Percentiles rank a stretch among this genome's conserved stretches.
phyloP scores from a whole-genome alignment of 2,888 invertebrate genomes.

The Colletes collaris region DNA sequence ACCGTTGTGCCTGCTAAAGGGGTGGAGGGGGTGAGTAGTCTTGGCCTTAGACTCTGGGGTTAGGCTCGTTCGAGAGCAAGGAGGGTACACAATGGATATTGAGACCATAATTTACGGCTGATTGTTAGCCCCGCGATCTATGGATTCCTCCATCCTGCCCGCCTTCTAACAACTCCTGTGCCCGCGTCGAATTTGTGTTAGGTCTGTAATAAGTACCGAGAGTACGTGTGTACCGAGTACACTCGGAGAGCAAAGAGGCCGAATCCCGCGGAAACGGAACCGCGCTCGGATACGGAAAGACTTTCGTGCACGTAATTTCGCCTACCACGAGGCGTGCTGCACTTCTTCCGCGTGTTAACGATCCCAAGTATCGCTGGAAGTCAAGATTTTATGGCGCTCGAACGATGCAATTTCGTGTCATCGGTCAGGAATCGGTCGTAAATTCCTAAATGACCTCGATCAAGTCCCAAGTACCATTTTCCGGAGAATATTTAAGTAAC shows the following conservation, averaged over 20 bases:
- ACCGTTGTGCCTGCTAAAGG: slow-evolving; percentile 64
- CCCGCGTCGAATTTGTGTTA: slow-evolving; percentile 77
- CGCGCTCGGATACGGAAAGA: slow-evolving; percentile 36
- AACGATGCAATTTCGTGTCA: slow-evolving; percentile 15
- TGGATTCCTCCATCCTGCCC: slow-evolving; percentile 78
- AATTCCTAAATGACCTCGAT: not conserved
- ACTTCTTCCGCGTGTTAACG: slow-evolving; percentile 11
- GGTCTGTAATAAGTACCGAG: slow-evolving; percentile 62
- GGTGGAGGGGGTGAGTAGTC: slow-evolving; percentile 77
- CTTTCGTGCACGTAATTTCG: slow-evolving; percentile 46
- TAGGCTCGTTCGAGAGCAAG: slow-evolving; percentile 78
- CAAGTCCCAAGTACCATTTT: slow-evolving; percentile 7
- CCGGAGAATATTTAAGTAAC: slow-evolving; percentile 6
- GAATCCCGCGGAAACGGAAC: slow-evolving; percentile 52
- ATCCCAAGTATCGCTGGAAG: slow-evolving; percentile 4
- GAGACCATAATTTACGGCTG: slow-evolving; percentile 83
- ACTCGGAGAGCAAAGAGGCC: slow-evolving; percentile 42
- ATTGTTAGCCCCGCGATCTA: slow-evolving; percentile 83
- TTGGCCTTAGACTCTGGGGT: slow-evolving; percentile 82
- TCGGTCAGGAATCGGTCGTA: slow-evolving; percentile 10
- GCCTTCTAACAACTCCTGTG: slow-evolving; percentile 76
- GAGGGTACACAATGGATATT: slow-evolving; percentile 83
- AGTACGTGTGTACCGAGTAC: slow-evolving; percentile 44
- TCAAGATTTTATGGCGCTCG: slow-evolving; percentile 19
- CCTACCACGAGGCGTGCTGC: not conserved